Conservation (phyloP, 2,113 vertebrate species). For the Sorex fumeus region DNA sequence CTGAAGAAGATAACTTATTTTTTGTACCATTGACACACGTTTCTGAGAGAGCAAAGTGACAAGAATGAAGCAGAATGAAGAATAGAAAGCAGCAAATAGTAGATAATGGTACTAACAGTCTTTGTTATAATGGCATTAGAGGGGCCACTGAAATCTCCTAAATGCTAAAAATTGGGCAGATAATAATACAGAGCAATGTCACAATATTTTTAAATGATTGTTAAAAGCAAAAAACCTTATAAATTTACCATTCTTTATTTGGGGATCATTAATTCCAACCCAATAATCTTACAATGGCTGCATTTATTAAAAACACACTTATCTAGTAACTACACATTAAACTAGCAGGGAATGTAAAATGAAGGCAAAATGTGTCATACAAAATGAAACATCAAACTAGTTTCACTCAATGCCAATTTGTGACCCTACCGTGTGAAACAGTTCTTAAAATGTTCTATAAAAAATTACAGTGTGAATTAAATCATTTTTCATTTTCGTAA, state of each 20-base stretch:
- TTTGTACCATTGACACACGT: not conserved
- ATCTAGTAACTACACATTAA: not conserved
- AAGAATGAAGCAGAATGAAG: not conserved
- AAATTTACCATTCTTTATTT: not conserved
- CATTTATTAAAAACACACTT: not conserved
- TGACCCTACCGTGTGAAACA: not conserved
- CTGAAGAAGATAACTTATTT: constrained; percentile 13
- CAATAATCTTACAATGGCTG: not conserved
- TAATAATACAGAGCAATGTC: not conserved
- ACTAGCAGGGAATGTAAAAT: not conserved
- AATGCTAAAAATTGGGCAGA: not conserved
- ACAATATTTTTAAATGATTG: not conserved
- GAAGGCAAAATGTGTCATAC: not conserved
- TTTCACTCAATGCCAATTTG: not conserved
- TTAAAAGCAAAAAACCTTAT: constrained; percentile 7
- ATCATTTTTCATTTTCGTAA: not conserved
- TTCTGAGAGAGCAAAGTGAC: constrained; percentile 13
- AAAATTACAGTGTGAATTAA: not conserved
- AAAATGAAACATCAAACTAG: not conserved
- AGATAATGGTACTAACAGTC: not conserved
- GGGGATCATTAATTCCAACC: not conserved
- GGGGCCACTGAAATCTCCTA: not conserved
- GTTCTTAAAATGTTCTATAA: not conserved
- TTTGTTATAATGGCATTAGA: not conserved
- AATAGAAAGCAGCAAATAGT: not conserved